Conservation (phyloP, 2,113 vertebrate species). For the Bubo bubo region DNA sequence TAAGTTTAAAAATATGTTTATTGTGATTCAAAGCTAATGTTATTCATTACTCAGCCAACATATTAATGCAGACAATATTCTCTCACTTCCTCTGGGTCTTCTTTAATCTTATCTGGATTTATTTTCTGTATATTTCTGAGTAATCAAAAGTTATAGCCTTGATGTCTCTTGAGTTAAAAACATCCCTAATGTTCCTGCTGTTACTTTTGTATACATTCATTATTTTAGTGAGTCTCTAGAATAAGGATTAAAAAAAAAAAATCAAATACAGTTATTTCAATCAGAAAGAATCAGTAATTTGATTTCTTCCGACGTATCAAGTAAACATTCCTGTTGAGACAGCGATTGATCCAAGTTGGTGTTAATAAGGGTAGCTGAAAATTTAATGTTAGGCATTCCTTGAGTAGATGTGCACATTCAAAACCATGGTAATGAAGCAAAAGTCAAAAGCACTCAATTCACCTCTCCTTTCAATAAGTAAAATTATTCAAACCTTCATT, state of each 20-base stretch:
- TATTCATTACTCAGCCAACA: slow-evolving; percentile 70
- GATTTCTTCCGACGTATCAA: slow-evolving; percentile 29
- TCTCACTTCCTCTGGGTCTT: slow-evolving; percentile 65
- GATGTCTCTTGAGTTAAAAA: slow-evolving; percentile 68
- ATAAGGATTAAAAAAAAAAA: not conserved
- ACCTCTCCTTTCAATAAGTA: not conserved
- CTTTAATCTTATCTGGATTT: slow-evolving; percentile 75
- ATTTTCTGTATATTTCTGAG: slow-evolving; percentile 71
- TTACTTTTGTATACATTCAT: slow-evolving; percentile 37
- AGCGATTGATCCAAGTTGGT: slow-evolving; percentile 8
- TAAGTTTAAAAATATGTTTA: slow-evolving; percentile 69
- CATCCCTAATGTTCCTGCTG: slow-evolving; percentile 57
- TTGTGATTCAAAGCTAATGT: slow-evolving; percentile 67
- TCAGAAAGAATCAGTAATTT: slow-evolving; percentile 57
- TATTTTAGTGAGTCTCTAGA: slow-evolving; percentile 61
- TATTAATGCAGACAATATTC: slow-evolving; percentile 70
- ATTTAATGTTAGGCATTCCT: not conserved
- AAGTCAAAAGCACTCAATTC: not conserved
- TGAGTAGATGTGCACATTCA: not conserved
- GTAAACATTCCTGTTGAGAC: slow-evolving; percentile 53
- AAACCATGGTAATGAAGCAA: not conserved
- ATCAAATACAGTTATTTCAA: slow-evolving; percentile 54
- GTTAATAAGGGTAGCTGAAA: slow-evolving; percentile 17
- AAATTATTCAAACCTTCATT: not conserved
- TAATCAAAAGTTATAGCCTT: slow-evolving; percentile 75